These are phyloP conservation scores for Taenaris catops DNA, from an alignment of 2,888 invertebrate species.

Conservation along the genomic window DNA sequence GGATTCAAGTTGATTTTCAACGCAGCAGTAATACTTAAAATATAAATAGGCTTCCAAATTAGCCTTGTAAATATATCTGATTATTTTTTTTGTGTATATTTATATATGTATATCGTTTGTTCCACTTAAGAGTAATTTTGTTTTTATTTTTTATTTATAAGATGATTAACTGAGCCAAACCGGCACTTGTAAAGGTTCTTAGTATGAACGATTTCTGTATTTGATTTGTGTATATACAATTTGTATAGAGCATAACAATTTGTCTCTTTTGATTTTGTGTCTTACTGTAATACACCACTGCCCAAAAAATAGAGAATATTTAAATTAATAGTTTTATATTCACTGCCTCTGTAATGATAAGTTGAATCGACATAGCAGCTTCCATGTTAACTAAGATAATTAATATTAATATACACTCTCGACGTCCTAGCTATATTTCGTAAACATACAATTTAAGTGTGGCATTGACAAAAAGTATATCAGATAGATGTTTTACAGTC, in stretches of 20 bases:
- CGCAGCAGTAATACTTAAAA: not conserved
- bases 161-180: too few relatives aligned
- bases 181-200: too few relatives aligned
- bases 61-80: constrained; percentile 2
- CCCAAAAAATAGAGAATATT: constrained; percentile 1
- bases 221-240: too few relatives aligned
- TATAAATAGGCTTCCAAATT: constrained; percentile 1
- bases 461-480: constrained; percentile 8
- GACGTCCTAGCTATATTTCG: not conserved
- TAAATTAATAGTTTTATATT: constrained; percentile 1
- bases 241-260: not conserved
- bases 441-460: constrained; percentile 2
- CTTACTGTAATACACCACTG: constrained; percentile 9
- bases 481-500: too few relatives aligned
- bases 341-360: constrained; percentile 9
- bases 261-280: constrained; percentile 3
- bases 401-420: constrained; percentile 1
- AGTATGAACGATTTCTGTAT: too few relatives aligned
- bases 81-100: not conserved
- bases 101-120: not conserved
- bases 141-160: not conserved
- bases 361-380: constrained; percentile 2
- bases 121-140: not conserved
- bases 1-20: too few relatives aligned
- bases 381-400: constrained; percentile 1